These are phyloP conservation scores for Megatriorchis doriae DNA, from an alignment of 2,113 vertebrate species.

Conservation along the genomic window DNA sequence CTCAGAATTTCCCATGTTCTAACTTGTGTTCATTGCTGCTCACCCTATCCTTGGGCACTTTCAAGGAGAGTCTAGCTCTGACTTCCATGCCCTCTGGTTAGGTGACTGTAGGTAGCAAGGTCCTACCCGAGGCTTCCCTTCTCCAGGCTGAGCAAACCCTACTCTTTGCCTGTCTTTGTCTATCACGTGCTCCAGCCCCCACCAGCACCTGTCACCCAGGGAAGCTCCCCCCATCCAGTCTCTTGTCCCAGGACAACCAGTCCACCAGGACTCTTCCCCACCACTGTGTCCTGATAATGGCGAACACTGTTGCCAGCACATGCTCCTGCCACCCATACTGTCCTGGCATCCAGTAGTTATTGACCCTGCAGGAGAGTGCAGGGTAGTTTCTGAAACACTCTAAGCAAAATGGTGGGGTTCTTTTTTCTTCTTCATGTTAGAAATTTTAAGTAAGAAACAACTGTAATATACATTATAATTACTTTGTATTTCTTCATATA, in stretches of 20 bases:
- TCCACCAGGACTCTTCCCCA: not conserved
- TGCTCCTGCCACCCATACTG: not conserved
- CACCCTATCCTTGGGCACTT: not conserved
- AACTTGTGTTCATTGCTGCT: not conserved
- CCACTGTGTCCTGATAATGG: no score
- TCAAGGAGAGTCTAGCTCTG: not conserved
- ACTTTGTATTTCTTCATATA: not conserved
- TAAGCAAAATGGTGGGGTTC: not conserved
- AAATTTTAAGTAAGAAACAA: not conserved
- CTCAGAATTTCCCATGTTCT: not conserved
- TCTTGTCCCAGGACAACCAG: not conserved
- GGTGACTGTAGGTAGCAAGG: not conserved
- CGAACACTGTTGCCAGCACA: not conserved
- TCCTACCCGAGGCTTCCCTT: not conserved
- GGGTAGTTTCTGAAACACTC: not conserved
- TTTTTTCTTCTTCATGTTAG: not conserved
- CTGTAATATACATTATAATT: not conserved
- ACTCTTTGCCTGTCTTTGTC: not conserved
- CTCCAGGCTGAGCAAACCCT: not conserved
- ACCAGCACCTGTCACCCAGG: not conserved
- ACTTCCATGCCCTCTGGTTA: not conserved
- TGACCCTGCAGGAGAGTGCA: not conserved
- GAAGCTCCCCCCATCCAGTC: not conserved
- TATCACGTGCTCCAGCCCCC: not conserved
- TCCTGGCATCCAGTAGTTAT: not conserved